Evolutionary conservation across 1,140 invertebrate species (phyloP), one percentile per base, ranked within the genome.

Genomic region (Periplaneta americana): DNA sequence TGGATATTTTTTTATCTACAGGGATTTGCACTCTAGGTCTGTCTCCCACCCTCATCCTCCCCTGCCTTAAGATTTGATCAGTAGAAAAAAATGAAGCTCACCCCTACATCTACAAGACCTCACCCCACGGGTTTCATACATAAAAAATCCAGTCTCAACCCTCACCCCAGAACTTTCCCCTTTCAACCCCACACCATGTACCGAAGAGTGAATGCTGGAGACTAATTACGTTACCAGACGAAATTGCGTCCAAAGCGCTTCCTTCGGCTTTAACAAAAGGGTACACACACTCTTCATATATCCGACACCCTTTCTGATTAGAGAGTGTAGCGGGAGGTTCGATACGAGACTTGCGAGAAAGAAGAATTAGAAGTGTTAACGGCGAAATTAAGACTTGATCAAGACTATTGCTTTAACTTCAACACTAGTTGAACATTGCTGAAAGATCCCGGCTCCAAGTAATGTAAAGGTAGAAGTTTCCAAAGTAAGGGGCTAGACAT

Each of bases 51-150:
- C 34, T 32, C 48, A 34, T 34, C 34, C 75, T 57, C 74, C 74
- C 74, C 76, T 17, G 32, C 82, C 57, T 34, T 36, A 79, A 82
- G 82, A 82, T 82, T 80, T 82, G 82, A 82, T 82, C 82, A 82
- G 34, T 31, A 77, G 39, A 82, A 78, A 79, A 81, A 80, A 78
- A 37, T 66, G 57, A 81, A 76, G 33, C 80, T 48, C 75, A n/a
- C 80, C 74, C 74, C 34, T 74, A 81, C 48, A 6, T 66, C 48
- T 66, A 66, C 28, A 76, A 36, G 79, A 66, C 5, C 66, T 80
- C 79, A 80, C 79, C 79, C 79, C 28, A 34, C 66, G 37, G 79
- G 37, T 48, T 80, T 34, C 37, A n/a, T 35, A 80, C 79, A 80
- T 80, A 80, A 80, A 80, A 80, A 80, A 48, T 36, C 48, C 48